Evolutionary conservation across 1,140 invertebrate genomes (phyloP), one percentile per base, ranked within the genome.

Genomic region (Drosophila trapezifrons): DNA sequence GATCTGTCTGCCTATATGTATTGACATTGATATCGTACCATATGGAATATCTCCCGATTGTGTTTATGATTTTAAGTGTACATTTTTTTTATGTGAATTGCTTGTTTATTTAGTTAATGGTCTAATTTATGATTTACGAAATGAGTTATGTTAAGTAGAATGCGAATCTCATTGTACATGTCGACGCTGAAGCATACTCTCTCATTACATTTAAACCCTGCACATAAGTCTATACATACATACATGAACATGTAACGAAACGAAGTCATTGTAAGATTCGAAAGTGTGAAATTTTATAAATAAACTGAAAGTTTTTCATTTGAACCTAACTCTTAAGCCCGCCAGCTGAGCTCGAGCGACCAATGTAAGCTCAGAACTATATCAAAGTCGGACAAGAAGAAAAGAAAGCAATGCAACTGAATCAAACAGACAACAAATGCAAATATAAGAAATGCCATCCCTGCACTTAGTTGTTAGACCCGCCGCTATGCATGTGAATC

Each of bases 11-110:
- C 35, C 32, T n/a, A 25, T n/a, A 25, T 49, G 27, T 43, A 52
- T 59, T 42, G 37, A 51, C 35, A 45, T 54, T 54, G 47, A 52
- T 45, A 46, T 38, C 22, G 40, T 46, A 47, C 38, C 42, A 71
- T 55, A 71, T 55, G 49, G 42, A 57, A 32, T 42, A 69, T 69
- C 9, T 32, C 29, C 54, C 73, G 72, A 70, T 60, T 83, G 64
- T 80, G 72, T 72, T 80, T 87, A 65, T 64, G 75, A 69, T 82
- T 74, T 87, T 86, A 87, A 78, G 78, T 86, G 83, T 86, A 86
- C 43, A 86, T 86, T 86, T 83, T 55, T 69, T 58, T 80, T 32
- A 32, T 32, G 83, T 79, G 58, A 83, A 82, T 70, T 83, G 62
- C 58, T 76, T 69, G 59, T 73, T 84, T 22, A 22, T 22, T 84